Conservation (phyloP, 1,140 invertebrate species). For the Thaumetopoea pityocampa region DNA sequence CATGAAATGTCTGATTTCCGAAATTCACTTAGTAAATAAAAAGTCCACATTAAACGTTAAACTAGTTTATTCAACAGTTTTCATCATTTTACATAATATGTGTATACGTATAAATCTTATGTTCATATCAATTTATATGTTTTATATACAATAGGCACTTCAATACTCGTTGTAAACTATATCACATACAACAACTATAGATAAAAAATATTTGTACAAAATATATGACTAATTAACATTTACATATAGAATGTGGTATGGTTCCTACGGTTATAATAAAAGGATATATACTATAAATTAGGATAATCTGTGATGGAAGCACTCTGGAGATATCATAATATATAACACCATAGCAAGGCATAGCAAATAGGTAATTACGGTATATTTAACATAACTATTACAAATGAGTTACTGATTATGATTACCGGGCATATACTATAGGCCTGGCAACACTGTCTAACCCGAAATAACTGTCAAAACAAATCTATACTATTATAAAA, state of each 20-base stretch:
- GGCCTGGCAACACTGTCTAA: too few relatives aligned
- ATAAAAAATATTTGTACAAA: slow-evolving; percentile 31
- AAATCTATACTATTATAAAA: too few relatives aligned
- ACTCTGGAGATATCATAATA: too few relatives aligned
- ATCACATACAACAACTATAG: slow-evolving; percentile 52
- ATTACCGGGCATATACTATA: too few relatives aligned
- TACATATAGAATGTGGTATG: slow-evolving; percentile 10
- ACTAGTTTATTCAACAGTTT: slow-evolving; percentile 57
- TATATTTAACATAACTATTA: too few relatives aligned
- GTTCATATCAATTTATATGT: slow-evolving; percentile 22
- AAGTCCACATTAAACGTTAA: slow-evolving; percentile 19
- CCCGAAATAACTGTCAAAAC: too few relatives aligned
- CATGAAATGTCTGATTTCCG: not conserved
- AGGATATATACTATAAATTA: slow-evolving; percentile 1
- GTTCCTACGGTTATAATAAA: not conserved
- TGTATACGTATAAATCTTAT: slow-evolving; percentile 19
- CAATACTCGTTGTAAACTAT: slow-evolving; percentile 53
- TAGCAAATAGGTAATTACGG: too few relatives aligned
- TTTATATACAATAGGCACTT: slow-evolving; percentile 55
- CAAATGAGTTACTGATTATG: too few relatives aligned
- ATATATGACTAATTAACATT: slow-evolving; percentile 35
- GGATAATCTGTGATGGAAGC: slow-evolving; percentile 12
- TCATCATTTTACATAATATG: slow-evolving; percentile 20
- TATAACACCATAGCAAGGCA: too few relatives aligned
- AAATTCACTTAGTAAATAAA: not conserved